Percentiles rank a stretch among this genome's conserved stretches.
Conservation (phyloP, 2,113 vertebrate genomes). For the Salvelinus sp. region DNA sequence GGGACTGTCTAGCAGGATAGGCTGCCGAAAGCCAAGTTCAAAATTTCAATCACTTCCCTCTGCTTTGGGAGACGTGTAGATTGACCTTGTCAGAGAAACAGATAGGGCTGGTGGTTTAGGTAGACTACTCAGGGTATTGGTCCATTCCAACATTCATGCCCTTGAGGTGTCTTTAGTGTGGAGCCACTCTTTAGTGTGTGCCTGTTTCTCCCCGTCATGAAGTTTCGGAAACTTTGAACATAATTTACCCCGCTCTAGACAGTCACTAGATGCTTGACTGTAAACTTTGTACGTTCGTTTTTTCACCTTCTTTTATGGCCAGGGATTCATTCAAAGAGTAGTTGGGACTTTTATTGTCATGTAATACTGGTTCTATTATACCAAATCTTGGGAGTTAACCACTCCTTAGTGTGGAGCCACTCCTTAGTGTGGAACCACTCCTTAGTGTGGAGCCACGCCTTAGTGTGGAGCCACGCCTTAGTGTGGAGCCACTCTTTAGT, state of each 20-base stretch:
- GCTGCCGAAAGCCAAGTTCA: neutral
- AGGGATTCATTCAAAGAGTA: too few species aligned
- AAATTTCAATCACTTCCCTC: neutral
- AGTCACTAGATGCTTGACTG: neutral
- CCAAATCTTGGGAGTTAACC: neutral
- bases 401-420: too few species aligned
- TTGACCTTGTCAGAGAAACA: too few species aligned
- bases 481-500: too few species aligned
- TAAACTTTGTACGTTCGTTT: neutral
- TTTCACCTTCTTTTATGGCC: neutral
- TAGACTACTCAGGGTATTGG: too few species aligned
- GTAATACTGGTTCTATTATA: neutral
- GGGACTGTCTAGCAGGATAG: neutral
- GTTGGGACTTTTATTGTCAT: neutral
- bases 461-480: too few species aligned
- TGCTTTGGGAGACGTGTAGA: neutral
- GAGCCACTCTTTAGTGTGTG: neutral
- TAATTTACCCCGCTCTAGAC: neutral
- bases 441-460: too few species aligned
- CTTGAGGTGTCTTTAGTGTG: neutral
- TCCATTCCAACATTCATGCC: neutral
- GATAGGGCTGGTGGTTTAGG: too few species aligned
- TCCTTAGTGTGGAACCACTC: too few species aligned
- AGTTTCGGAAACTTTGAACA: neutral
- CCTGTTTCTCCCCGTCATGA: neutral